phyloP scores from a whole-genome alignment of 1,140 invertebrate genomes.

The Saxidomus purpurata region DNA sequence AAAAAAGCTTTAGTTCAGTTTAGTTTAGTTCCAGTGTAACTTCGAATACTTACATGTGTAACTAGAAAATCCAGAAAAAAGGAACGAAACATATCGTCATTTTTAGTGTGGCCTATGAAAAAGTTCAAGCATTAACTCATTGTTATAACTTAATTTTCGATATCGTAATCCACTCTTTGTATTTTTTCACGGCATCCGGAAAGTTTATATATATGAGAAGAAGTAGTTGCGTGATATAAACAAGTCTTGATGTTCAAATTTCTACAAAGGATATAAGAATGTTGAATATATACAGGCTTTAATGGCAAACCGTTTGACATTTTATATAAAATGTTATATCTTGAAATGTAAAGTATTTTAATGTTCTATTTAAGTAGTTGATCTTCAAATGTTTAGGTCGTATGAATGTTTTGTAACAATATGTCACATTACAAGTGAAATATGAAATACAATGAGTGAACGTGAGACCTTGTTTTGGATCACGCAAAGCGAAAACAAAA shows the following conservation, averaged over 20 bases:
- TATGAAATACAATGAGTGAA: neutral
- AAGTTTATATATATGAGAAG: neutral
- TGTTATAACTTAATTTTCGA: too few relatives aligned
- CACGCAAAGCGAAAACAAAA: too few relatives aligned
- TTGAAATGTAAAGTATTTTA: constrained; percentile 20
- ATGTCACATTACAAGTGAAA: constrained; percentile 3
- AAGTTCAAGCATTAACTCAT: too few relatives aligned
- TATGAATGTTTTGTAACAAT: neutral
- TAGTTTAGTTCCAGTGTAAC: too few relatives aligned
- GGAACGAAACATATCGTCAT: too few relatives aligned
- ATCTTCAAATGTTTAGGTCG: neutral
- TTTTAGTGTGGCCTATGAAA: too few relatives aligned
- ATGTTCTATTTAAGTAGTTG: neutral
- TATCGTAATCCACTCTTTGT: too few relatives aligned
- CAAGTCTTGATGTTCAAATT: constrained; percentile 10
- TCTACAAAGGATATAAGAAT: neutral
- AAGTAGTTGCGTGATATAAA: neutral
- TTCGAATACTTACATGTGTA: too few relatives aligned
- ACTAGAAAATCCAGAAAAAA: too few relatives aligned
- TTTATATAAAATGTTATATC: constrained; percentile 29
- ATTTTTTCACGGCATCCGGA: neutral
- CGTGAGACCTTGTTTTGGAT: neutral
- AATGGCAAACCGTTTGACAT: constrained; percentile 23
- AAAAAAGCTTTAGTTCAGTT: too few relatives aligned
- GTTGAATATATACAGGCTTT: neutral